phyloP scores from a whole-genome alignment of 2,888 invertebrate genomes.

The Drosophila imparisetae region DNA sequence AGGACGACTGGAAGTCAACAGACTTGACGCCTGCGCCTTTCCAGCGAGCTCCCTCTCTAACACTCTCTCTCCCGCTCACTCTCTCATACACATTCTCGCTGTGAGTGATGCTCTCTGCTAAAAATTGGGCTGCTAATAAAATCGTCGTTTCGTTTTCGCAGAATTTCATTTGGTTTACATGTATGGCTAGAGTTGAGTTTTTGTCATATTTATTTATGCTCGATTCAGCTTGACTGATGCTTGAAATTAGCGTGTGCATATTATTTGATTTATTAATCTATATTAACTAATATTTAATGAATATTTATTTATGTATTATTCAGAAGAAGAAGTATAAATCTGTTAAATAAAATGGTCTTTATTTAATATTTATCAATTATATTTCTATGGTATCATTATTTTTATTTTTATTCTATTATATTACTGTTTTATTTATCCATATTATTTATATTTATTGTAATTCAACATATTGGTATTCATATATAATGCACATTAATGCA shows the following conservation, averaged over 20 bases:
- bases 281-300: conserved; percentile 10
- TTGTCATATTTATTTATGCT: conserved; percentile 56
- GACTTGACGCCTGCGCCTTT: conserved; percentile 39
- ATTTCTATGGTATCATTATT: not conserved
- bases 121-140: conserved; percentile 33
- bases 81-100: not conserved
- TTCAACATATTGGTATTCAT: not conserved
- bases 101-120: conserved; percentile 25
- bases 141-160: conserved; percentile 64
- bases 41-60: not conserved
- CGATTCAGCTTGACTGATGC: conserved; percentile 70
- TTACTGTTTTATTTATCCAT: not conserved
- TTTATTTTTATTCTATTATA: not conserved
- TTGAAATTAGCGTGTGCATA: conserved; percentile 69
- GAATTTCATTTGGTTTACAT: conserved; percentile 67
- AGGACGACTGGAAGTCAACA: conserved; percentile 38
- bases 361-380: not conserved
- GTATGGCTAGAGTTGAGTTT: conserved; percentile 15
- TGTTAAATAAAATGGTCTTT: not conserved
- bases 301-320: not conserved
- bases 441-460: not conserved
- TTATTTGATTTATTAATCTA: conserved; percentile 3
- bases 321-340: not conserved
- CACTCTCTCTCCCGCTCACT: conserved; percentile 11
- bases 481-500: not conserved